phyloP scores from a whole-genome alignment of 2,113 vertebrate genomes.

The Anolis carolinensis region DNA sequence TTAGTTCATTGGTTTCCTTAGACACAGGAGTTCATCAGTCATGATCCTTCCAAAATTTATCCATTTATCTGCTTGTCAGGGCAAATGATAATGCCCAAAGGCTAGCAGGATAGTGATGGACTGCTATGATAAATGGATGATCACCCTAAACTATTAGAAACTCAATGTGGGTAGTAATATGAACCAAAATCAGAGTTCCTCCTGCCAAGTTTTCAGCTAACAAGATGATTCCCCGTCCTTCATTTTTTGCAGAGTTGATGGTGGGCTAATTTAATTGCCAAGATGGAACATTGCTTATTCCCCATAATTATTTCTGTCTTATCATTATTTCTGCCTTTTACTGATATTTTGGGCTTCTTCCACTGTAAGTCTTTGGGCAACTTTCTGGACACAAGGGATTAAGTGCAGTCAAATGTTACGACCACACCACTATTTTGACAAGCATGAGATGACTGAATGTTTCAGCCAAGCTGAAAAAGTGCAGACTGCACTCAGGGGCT shows the following conservation, averaged over 20 bases:
- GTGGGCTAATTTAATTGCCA: no score
- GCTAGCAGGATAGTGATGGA: constrained; percentile 66
- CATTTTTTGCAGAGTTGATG: neutral
- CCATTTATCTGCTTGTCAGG: constrained; percentile 63
- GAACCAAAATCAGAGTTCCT: constrained; percentile 44
- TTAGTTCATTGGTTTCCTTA: constrained; percentile 42
- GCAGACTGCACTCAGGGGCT: no score
- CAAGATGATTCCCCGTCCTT: no score
- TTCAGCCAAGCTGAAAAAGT: no score
- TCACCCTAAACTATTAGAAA: constrained; percentile 52
- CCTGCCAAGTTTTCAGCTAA: constrained; percentile 14
- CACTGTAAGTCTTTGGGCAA: no score
- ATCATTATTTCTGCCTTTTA: no score
- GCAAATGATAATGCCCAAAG: constrained; percentile 59
- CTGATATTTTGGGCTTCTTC: no score
- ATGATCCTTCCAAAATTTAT: constrained; percentile 31
- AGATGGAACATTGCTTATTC: neutral
- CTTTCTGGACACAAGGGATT: no score
- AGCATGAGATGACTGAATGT: no score
- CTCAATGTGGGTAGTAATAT: constrained; percentile 46
- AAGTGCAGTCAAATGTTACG: no score
- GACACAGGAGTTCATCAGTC: constrained; percentile 52
- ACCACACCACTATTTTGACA: no score
- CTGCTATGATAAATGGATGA: constrained; percentile 58
- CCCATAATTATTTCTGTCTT: neutral